These are phyloP conservation scores for Sinopyrophorus schimmeli DNA, from an alignment of 2,888 invertebrate species.

Conservation along the genomic window DNA sequence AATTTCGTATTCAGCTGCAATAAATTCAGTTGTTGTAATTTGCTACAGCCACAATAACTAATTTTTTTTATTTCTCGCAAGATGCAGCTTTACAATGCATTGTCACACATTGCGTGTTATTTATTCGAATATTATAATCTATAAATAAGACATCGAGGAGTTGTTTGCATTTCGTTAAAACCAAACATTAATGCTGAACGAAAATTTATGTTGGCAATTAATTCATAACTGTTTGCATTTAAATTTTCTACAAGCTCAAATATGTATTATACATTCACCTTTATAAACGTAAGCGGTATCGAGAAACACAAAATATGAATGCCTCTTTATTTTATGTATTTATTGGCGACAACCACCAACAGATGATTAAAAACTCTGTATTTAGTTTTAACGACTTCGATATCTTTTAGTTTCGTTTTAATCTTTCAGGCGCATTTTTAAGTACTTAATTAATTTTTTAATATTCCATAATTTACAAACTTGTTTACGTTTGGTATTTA, in stretches of 20 bases:
- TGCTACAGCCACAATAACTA: no score
- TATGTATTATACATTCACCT: conserved; percentile 12
- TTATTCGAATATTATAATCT: conserved; percentile 14
- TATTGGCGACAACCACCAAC: conserved; percentile 12
- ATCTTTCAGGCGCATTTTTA: no score
- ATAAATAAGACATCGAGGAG: conserved; percentile 15
- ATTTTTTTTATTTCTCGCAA: no score
- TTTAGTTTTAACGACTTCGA: no score
- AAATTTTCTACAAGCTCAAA: conserved; percentile 16
- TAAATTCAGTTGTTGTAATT: no score
- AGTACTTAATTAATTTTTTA: no score
- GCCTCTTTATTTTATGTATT: conserved; percentile 12
- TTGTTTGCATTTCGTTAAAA: conserved; percentile 16
- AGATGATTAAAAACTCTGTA: no score
- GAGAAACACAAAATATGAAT: conserved; percentile 13
- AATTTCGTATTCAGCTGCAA: no score
- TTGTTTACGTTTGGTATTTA: no score
- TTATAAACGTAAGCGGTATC: conserved; percentile 5
- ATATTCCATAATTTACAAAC: no score
- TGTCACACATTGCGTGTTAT: conserved; percentile 16
- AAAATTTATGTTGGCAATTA: conserved; percentile 16
- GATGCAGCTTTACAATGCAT: no score
- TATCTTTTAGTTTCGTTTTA: no score
- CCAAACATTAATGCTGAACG: conserved; percentile 15
- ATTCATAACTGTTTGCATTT: conserved; percentile 17